Evolutionary conservation across 2,888 invertebrate species (phyloP).

Genomic region (Embidobia sp.): DNA sequence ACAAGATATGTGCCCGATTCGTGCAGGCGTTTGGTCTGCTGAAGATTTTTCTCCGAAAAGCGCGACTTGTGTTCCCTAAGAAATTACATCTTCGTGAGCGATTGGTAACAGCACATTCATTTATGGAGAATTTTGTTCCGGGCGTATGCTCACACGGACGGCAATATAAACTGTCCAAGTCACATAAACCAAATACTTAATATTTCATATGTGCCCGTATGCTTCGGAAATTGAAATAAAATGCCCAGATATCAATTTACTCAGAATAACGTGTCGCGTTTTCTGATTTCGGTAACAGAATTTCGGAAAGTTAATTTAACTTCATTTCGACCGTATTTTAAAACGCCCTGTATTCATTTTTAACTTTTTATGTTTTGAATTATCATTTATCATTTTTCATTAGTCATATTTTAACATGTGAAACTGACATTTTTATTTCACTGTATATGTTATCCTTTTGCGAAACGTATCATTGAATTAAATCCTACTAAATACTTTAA

Average conservation of each 20-base stretch:
- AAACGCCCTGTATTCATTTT: too few relatives aligned
- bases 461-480: too few relatives aligned
- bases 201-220: constrained; percentile 57
- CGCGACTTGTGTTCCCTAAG: constrained; percentile 65
- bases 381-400: too few relatives aligned
- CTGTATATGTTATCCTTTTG: too few relatives aligned
- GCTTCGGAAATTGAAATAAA: constrained; percentile 60
- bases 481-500: too few relatives aligned
- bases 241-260: constrained; percentile 52
- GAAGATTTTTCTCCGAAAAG: constrained; percentile 65
- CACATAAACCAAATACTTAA: constrained; percentile 65
- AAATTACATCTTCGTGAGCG: constrained; percentile 67
- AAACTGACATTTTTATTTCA: too few relatives aligned
- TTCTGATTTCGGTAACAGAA: constrained; percentile 28
- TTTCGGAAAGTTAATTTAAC: constrained; percentile 43
- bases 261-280: constrained; percentile 45
- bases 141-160: constrained; percentile 24
- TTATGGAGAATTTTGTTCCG: constrained; percentile 51
- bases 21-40: constrained; percentile 66
- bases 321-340: constrained; percentile 46
- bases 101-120: constrained; percentile 65
- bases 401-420: too few relatives aligned
- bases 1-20: constrained; percentile 62
- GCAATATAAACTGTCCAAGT: constrained; percentile 58
- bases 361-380: too few relatives aligned